Evolutionary conservation across 2,797 vertebrate species (phyloP).

Genomic region (Molossus molossus): DNA sequence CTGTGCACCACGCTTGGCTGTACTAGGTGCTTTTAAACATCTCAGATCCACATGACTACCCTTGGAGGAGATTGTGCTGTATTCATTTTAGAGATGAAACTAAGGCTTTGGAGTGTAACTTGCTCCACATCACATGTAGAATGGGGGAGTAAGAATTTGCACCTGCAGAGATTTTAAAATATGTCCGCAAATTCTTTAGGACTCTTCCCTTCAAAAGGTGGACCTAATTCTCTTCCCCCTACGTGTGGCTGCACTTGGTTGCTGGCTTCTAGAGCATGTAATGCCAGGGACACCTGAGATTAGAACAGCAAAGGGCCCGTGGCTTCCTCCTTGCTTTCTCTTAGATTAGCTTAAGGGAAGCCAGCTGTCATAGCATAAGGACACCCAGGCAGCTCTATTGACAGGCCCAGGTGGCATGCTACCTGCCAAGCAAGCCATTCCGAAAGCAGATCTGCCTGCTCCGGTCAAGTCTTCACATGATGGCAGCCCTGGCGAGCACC

Average conservation of each 20-base stretch:
- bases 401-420: neutral
- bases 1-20: neutral
- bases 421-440: fast-evolving
- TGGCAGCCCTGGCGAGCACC: neutral
- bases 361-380: neutral
- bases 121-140: neutral
- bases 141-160: neutral
- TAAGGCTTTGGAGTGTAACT: neutral
- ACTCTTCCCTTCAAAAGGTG: neutral
- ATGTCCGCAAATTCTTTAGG: neutral
- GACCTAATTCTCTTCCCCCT: neutral
- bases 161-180: neutral
- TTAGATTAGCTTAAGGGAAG: neutral
- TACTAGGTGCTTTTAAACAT: neutral
- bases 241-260: neutral
- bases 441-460: neutral
- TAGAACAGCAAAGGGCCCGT: neutral
- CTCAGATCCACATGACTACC: neutral
- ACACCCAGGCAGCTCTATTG: neutral
- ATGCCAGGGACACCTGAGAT: neutral
- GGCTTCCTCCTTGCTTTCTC: neutral
- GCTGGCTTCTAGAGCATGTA: neutral
- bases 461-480: neutral
- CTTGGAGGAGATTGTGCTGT: neutral
- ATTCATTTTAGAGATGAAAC: neutral